These are phyloP conservation scores for Scomber colias DNA, from an alignment of 2,113 vertebrate species.

Conservation along the genomic window DNA sequence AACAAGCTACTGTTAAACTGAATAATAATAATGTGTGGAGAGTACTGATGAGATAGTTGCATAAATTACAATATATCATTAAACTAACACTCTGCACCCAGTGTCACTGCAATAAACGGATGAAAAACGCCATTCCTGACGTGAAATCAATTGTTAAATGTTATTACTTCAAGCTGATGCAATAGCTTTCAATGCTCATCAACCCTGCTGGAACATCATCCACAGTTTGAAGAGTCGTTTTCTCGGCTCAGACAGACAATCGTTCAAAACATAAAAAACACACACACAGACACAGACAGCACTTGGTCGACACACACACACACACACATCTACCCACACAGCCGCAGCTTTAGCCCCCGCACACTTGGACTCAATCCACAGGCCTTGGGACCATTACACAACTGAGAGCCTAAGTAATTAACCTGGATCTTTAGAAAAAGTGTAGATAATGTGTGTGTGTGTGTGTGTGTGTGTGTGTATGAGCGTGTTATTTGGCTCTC, in stretches of 20 bases:
- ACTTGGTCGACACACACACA: slow-evolving; percentile 40
- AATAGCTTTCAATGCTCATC: background rate
- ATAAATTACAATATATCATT: background rate
- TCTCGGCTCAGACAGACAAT: slow-evolving; percentile 43
- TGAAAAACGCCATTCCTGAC: background rate
- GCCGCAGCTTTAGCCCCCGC: slow-evolving; percentile 29
- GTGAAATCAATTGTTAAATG: background rate
- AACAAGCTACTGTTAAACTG: background rate
- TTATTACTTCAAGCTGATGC: slow-evolving; percentile 8
- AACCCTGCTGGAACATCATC: background rate
- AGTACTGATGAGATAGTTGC: background rate
- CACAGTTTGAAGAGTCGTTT: slow-evolving; percentile 23
- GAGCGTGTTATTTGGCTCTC: slow-evolving; percentile 9
- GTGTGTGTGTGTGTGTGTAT: slow-evolving; percentile 26
- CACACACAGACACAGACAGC: slow-evolving; percentile 22
- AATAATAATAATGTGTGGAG: background rate
- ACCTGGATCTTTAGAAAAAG: slow-evolving; percentile 58
- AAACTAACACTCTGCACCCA: background rate
- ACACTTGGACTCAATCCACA: slow-evolving; percentile 58
- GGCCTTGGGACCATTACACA: slow-evolving; percentile 64
- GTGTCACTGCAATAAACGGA: background rate
- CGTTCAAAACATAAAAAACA: slow-evolving; percentile 1
- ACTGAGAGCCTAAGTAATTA: slow-evolving; percentile 62
- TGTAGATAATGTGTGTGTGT: slow-evolving; percentile 10
- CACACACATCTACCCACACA: slow-evolving; percentile 21